Evolutionary conservation across 2,888 invertebrate species (phyloP).

Genomic region (Euproctis similis): DNA sequence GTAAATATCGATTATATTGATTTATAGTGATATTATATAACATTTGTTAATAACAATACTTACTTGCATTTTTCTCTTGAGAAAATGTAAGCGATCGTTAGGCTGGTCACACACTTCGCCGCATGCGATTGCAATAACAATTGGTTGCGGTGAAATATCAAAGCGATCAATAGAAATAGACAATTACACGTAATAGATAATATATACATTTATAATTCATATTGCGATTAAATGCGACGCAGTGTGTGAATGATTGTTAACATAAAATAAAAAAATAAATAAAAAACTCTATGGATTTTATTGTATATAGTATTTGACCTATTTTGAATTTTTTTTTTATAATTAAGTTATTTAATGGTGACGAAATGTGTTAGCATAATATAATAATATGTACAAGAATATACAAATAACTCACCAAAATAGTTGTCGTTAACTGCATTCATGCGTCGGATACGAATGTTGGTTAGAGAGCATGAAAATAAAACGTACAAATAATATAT

Average conservation of each 20-base stretch:
- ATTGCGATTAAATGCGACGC: constrained; percentile 18
- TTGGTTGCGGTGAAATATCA: constrained; percentile 13
- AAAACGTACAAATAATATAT: constrained; percentile 49
- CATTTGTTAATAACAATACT: no score
- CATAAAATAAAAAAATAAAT: background rate
- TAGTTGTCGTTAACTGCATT: constrained; percentile 98
- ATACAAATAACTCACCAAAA: constrained; percentile 90
- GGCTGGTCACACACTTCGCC: constrained; percentile 26
- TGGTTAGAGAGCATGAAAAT: constrained; percentile 69
- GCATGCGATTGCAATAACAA: constrained; percentile 25
- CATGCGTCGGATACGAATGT: constrained; percentile 55
- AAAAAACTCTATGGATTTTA: no score
- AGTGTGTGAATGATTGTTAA: constrained; percentile 20
- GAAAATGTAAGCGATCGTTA: constrained; percentile 17
- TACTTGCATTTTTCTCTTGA: constrained; percentile 24
- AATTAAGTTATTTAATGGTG: no score
- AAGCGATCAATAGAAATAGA: constrained; percentile 4
- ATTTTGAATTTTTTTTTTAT: no score
- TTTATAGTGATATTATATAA: background rate
- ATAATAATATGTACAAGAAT: constrained; percentile 12
- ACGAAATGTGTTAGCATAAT: no score
- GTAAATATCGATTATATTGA: no score
- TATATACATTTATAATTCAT: constrained; percentile 1
- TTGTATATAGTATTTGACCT: no score
- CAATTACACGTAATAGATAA: background rate